Percentiles rank a stretch among this genome's conserved stretches.
phyloP scores from a whole-genome alignment of 1,140 invertebrate species.

The Choristoneura fumiferana region DNA sequence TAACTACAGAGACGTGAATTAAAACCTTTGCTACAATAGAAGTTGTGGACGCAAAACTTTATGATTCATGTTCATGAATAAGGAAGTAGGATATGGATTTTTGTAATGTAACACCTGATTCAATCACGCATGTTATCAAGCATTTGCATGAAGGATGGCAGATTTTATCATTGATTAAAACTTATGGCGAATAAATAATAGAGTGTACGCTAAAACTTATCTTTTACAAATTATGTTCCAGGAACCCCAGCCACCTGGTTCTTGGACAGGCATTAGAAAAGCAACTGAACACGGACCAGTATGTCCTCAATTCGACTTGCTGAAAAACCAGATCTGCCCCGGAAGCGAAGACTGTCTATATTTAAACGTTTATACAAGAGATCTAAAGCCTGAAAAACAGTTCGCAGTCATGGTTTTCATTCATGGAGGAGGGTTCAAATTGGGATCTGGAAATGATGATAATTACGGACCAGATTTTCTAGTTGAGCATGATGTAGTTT shows the following conservation, averaged over 20 bases:
- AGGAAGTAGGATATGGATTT: too few species aligned
- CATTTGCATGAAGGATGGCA: too few species aligned
- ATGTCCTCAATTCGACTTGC: conserved; percentile 50
- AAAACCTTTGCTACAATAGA: too few species aligned
- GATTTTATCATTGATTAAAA: too few species aligned
- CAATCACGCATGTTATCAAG: too few species aligned
- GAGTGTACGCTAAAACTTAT: too few species aligned
- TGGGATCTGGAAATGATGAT: conserved; percentile 33
- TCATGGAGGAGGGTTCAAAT: conserved; percentile 83
- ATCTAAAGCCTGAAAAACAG: conserved; percentile 34
- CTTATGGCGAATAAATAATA: too few species aligned
- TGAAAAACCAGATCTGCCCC: conserved; percentile 19
- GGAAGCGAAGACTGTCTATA: conserved; percentile 79
- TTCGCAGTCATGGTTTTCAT: conserved; percentile 79
- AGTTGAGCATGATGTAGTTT: conserved; percentile 79
- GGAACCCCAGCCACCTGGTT: conserved; percentile 26
- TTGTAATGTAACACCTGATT: too few species aligned
- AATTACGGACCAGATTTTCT: conserved; percentile 80
- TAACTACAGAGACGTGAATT: too few species aligned
- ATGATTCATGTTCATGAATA: too few species aligned
- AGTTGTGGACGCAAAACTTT: too few species aligned
- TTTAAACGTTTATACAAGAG: conserved; percentile 80
- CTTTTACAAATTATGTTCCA: not conserved
- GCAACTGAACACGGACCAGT: conserved; percentile 59
- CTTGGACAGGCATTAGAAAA: conserved; percentile 74